Evolutionary conservation across 2,888 invertebrate species (phyloP), one percentile per base, ranked within the genome.

Genomic region (Proisotoma minuta): DNA sequence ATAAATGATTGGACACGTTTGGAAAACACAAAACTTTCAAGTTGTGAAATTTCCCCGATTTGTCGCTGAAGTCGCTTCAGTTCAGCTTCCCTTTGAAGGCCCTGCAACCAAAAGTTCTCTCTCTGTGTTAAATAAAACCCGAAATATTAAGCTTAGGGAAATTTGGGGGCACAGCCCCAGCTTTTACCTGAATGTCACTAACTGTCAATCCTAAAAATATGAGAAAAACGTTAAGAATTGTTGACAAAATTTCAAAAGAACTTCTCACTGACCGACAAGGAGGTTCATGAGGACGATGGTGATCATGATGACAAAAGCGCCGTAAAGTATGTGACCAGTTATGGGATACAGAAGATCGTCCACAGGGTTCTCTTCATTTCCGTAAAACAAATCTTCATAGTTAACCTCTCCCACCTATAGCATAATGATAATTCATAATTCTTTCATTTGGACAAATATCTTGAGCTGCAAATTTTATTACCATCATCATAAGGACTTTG

Each of bases 401-500:
- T 73, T 68, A 0, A 73, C 73, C 40, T 73, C 73, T 3, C 73
- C 73, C 23, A 73, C n/a, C n/a, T n/a, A n/a, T n/a, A n/a, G n/a
- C n/a, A n/a, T n/a, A n/a, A n/a, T n/a, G n/a, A n/a, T n/a, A n/a
- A n/a, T n/a, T n/a, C n/a, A n/a, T n/a, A n/a, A n/a, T n/a, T n/a
- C n/a, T n/a, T n/a, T n/a, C n/a, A n/a, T n/a, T n/a, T n/a, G n/a
- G n/a, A n/a, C n/a, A n/a, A n/a, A n/a, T n/a, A n/a, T n/a, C n/a
- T n/a, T n/a, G n/a, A n/a, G n/a, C n/a, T n/a, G n/a, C n/a, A n/a
- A n/a, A n/a, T n/a, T n/a, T n/a, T n/a, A n/a, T n/a, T n/a, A 72
- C 68, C 68, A 72, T 72, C 72, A 72, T 72, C 69, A 69, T 72
- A 28, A 72, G 51, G 20, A 71, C 73, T 69, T 73, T 73, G 8